Evolutionary conservation across 2,888 invertebrate genomes (phyloP), one percentile per base, ranked within the genome.

Genomic region (Harpalus rubripes): DNA sequence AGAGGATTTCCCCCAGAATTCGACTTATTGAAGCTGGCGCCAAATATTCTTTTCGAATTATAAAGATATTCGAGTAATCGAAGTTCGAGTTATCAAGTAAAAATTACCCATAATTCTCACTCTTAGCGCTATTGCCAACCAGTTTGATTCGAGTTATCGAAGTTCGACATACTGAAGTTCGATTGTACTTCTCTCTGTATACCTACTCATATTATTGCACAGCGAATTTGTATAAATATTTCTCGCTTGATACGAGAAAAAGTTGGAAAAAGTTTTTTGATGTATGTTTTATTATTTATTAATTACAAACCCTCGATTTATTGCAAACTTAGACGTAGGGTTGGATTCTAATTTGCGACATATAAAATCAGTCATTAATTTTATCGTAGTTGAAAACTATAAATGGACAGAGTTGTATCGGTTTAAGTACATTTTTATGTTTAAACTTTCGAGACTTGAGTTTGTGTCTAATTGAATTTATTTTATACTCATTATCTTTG

Each of bases 241-340:
- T 74, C 72, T 8, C 12, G 6, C 26, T 68, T 26, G n/a, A 41
- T 41, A 16, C 15, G 68, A 15, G 15, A 1, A 72, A 41, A 44
- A 22, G 22, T 41, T 44, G 41, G 18, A 12, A 63, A 78, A 78
- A 32, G 7, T 56, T 78, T 78, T 78, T 78, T 32, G 78, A 78
- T 32, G 78, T 52, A 22, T 74, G 68, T 74, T 61, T 59, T 61
- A 15, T 39, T 80, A 61, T 61, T 59, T 80, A 80, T 80, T 59
- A 80, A 80, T 61, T 80, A 32, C 78, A 59, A 61, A 61, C 59
- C 80, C 41, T 61, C 80, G 59, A 80, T 80, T 80, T 63, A 80
- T 61, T 80, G 61, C 41, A 18, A 63, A 61, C 61, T 80, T 80
- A 18, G 72, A 74, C 72, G 72, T 44, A 18, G 72, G 72, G 72